Conservation (phyloP, 30 jellyfish, hydroid and myxozoan species). For the Aurelia sp. region DNA sequence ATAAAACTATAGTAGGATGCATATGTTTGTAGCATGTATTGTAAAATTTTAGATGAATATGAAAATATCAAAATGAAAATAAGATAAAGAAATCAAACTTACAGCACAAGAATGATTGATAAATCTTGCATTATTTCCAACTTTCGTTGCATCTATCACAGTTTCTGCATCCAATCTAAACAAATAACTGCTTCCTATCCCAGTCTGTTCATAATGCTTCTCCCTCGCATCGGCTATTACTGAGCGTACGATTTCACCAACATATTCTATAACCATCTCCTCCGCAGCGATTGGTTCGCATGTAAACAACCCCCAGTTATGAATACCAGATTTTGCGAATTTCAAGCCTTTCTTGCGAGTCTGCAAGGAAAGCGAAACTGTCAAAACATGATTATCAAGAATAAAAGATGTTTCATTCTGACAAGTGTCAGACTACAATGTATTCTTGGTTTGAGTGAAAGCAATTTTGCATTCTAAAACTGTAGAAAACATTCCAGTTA, state of each 20-base stretch:
- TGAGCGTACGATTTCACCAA: conserved; percentile 94
- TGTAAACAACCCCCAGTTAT: conserved; percentile 99
- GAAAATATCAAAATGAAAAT: too few relatives aligned
- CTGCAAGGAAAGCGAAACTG: conserved; percentile 23
- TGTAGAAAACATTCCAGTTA: too few relatives aligned
- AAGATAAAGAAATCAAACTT: conserved; percentile 2
- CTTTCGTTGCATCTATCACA: conserved; percentile 98
- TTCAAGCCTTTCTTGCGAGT: conserved; percentile 94
- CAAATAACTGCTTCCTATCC: conserved; percentile 98
- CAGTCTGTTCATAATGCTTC: conserved; percentile 91
- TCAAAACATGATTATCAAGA: too few relatives aligned
- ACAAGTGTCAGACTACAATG: too few relatives aligned
- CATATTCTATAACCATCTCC: conserved; percentile 98
- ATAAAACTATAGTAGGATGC: too few relatives aligned
- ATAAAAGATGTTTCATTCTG: too few relatives aligned
- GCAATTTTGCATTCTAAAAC: too few relatives aligned
- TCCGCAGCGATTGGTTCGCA: conserved; percentile 99
- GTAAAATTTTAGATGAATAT: too few relatives aligned
- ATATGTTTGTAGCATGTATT: too few relatives aligned
- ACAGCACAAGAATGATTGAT: conserved; percentile 98
- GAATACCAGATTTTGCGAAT: conserved; percentile 96
- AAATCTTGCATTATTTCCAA: conserved; percentile 98
- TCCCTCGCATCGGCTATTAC: conserved; percentile 98
- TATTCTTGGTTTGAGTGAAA: too few relatives aligned
- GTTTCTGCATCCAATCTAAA: conserved; percentile 97